Base-by-base conservation (phyloP, 2,797 vertebrate genomes). In the Anabacerthia variegaticeps region DNA sequence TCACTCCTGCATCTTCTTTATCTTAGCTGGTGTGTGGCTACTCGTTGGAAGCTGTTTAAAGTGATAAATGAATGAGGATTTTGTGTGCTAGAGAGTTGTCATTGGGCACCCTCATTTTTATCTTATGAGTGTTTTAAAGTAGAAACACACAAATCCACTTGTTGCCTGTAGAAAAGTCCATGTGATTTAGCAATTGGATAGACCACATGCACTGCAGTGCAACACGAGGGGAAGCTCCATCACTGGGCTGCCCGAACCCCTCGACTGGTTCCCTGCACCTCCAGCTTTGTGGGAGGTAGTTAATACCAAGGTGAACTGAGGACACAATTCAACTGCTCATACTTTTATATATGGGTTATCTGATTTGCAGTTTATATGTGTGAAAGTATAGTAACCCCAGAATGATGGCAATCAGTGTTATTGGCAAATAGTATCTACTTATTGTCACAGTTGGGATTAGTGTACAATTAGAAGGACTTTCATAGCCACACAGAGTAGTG, bases 391-490 rank as follows among this genome's bases (percentile, higher is more conserved):
- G 87, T 55, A 93, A 76, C 32, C 34, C 56, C 55, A 85, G 75
- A 62, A 43, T 61, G 66, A 92, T 66, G 74, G 79, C 77, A 84
- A 90, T 88, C 91, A 46, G 84, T 22, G 12, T 82, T 79, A 91
- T 55, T 93, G 81, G 83, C 71, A 88, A 95, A 85, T n/a, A 84
- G 39, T 49, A 69, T 87, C 81, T 66, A 27, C 58, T 66, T 77
- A 44, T 14, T 95, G 87, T 94, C 95, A 88, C 76, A 91, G 34
- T 30, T 85, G 54, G 32, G 74, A 95, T 55, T 32, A 87, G 88
- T 7, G 48, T 83, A 46, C 72, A 82, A 46, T 82, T 74, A 65
- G 67, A 78, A 93, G 68, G 79, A 91, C 93, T 97, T 96, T 95
- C 96, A 81, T 21, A 94, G 85, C 62, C 56, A 80, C 77, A 52